Percentiles rank a stretch among this genome's conserved stretches.
These are phyloP conservation scores for Morone saxatilis DNA, from an alignment of 2,113 vertebrate species.

Conservation along the genomic window DNA sequence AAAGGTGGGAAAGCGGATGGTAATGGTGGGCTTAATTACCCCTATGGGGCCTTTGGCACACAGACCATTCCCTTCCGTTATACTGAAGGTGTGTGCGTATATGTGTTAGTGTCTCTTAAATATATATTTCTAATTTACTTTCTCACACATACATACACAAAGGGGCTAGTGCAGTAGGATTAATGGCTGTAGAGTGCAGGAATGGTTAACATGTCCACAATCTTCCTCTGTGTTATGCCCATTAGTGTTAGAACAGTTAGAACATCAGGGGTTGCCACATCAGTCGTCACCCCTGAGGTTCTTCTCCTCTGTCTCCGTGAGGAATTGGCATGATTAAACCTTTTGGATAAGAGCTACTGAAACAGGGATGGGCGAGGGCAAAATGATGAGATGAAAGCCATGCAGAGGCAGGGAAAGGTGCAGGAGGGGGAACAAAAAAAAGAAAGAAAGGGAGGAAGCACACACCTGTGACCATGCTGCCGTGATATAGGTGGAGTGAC, in stretches of 20 bases:
- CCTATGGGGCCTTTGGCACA: not conserved
- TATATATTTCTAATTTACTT: constrained; percentile 11
- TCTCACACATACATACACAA: not conserved
- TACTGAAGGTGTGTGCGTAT: not conserved
- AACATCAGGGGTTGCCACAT: constrained; percentile 20
- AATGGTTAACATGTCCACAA: not conserved
- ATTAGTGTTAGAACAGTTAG: constrained; percentile 28
- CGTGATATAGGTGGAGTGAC: constrained; percentile 10
- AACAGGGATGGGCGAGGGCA: not conserved
- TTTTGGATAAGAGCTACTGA: constrained; percentile 1
- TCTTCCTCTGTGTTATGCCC: constrained; percentile 27
- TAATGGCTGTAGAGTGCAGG: constrained; percentile 7
- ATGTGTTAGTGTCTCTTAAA: constrained; percentile 1
- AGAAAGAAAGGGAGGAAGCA: not conserved
- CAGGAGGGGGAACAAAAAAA: not conserved
- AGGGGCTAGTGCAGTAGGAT: not conserved
- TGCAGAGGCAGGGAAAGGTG: constrained; percentile 6
- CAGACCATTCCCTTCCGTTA: not conserved
- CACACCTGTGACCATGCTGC: constrained; percentile 13
- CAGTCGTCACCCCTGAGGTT: constrained; percentile 28
- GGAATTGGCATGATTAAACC: constrained; percentile 41
- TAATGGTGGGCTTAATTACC: constrained; percentile 38
- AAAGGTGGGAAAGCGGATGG: constrained; percentile 30
- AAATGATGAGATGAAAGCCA: constrained; percentile 27
- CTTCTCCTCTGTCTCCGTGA: not conserved